Evolutionary conservation across 2,113 vertebrate species (phyloP), one percentile per base, ranked within the genome.

Genomic region (Semnopithecus entellus): DNA sequence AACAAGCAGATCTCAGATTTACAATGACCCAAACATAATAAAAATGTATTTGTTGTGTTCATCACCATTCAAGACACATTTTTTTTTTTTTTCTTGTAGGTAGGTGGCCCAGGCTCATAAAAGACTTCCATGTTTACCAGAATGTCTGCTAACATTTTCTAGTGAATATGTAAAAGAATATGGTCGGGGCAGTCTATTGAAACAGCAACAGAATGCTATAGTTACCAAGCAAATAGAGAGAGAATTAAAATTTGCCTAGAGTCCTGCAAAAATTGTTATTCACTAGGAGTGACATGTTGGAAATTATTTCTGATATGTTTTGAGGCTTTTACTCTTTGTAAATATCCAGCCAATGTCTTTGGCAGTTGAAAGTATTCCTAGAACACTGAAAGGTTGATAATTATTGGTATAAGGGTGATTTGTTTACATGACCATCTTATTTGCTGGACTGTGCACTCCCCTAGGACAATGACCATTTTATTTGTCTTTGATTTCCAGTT

Each of bases 91-190:
- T 52, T 88, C 79, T 94, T 12, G 61, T 86, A 96, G 96, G 82
- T 96, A 96, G 88, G 92, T 97, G 94, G 92, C 84, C 94, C 75
- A 92, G 76, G 57, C 90, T 66, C 64, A 68, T 68, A 73, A 94
- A 95, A 96, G 90, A 90, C 95, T 96, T 94, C 84, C 94, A 81
- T 97, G 94, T 97, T 98, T 97, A 96, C 90, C 96, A 82, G 87
- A 97, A 97, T 90, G 95, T 95, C 91, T 96, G 90, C 81, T 97
- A 97, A 90, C 89, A 88, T 96, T 94, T 96, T 95, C 85, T 96
- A 95, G 98, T 97, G 96, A 98, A 97, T 97, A 96, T 98, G 95
- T 96, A 97, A 97, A 78, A 97, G 97, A 98, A 97, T 97, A 97
- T 96, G 98, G 96, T 97, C 66, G 88, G 94, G 97, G 94, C 76